Conservation (phyloP, 1,140 invertebrate species). For the Monomorium pharaonis region DNA sequence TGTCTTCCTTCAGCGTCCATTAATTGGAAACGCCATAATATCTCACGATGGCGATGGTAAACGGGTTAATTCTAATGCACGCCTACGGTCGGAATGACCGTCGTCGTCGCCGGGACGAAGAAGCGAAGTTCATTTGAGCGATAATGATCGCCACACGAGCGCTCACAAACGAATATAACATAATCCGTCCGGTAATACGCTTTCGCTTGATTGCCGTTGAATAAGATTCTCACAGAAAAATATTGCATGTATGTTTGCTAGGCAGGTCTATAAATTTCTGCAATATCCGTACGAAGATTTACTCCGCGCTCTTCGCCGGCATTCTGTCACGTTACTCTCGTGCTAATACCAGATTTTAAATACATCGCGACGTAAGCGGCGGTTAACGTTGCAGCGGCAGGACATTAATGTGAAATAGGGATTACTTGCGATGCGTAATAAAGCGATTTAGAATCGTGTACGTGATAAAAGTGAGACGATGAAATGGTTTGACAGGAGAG, state of each 20-base stretch:
- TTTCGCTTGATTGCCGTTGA: background rate
- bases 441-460: background rate
- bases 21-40: constrained; percentile 63
- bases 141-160: constrained; percentile 27
- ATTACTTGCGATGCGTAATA: background rate
- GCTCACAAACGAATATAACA: constrained; percentile 17
- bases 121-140: constrained; percentile 38
- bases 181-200: constrained; percentile 7
- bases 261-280: background rate
- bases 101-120: constrained; percentile 13
- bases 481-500: background rate
- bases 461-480: background rate
- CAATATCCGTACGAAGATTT: background rate
- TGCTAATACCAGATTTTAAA: background rate
- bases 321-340: background rate
- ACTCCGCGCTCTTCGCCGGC: background rate
- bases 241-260: background rate
- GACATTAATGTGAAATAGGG: constrained; percentile 14
- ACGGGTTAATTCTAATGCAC: constrained; percentile 62
- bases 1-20: constrained; percentile 55
- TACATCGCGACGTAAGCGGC: background rate
- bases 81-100: constrained; percentile 14
- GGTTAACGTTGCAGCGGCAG: background rate
- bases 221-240: constrained; percentile 26
- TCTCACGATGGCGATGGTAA: constrained; percentile 53